These are phyloP conservation scores for Mus minutoides DNA, from an alignment of 2,797 vertebrate species.

Conservation along the genomic window DNA sequence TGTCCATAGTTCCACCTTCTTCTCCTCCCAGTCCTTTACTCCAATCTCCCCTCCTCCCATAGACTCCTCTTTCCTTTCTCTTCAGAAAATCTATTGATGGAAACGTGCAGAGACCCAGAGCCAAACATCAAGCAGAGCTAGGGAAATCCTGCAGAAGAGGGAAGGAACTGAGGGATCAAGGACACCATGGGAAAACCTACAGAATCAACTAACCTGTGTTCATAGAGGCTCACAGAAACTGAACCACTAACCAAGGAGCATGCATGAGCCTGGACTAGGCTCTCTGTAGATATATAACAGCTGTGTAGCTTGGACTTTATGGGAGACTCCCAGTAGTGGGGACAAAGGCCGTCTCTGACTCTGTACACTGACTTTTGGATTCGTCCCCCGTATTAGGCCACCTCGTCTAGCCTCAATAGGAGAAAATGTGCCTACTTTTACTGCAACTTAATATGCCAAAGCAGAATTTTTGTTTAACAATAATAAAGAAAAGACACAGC, in stretches of 20 bases:
- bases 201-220: background rate
- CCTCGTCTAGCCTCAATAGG: background rate
- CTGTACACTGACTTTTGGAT: background rate
- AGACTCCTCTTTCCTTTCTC: background rate
- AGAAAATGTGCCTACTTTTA: background rate
- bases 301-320: background rate
- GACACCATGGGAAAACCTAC: too few species aligned
- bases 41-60: background rate
- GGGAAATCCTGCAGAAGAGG: background rate
- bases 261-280: background rate
- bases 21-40: background rate
- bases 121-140: background rate
- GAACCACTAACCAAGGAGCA: background rate
- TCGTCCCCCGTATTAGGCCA: background rate
- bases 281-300: background rate
- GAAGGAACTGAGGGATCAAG: background rate
- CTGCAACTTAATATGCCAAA: background rate
- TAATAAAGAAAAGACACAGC: background rate
- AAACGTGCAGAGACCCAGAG: background rate
- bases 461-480: background rate
- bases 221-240: background rate
- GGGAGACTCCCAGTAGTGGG: background rate
- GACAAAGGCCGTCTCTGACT: background rate
- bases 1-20: background rate
- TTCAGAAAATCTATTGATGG: background rate